Evolutionary conservation across 23 tunicate species (phyloP), one percentile per base, ranked within the genome.

Genomic region (Diplosoma virens): DNA sequence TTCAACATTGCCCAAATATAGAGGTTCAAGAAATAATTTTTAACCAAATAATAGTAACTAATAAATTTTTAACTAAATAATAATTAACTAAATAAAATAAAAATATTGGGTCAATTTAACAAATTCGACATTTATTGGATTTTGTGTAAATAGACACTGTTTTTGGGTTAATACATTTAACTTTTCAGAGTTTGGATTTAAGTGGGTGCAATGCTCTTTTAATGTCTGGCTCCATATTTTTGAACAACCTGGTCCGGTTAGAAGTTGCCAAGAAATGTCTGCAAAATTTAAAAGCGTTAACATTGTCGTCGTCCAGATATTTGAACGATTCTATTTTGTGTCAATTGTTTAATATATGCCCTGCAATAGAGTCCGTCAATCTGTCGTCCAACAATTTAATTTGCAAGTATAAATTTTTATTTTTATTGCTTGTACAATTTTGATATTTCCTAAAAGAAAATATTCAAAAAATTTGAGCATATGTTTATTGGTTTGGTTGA

Each of bases 141-240:
- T 11, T 11, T n/a, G n/a, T n/a, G n/a, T n/a, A n/a, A n/a, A n/a
- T n/a, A n/a, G n/a, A n/a, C n/a, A n/a, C n/a, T n/a, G n/a, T n/a
- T n/a, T n/a, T n/a, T n/a, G n/a, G n/a, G n/a, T n/a, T n/a, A n/a
- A n/a, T n/a, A n/a, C n/a, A n/a, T 1, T 0, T 54, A 0, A 67
- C 16, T 63, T 69, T 55, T 20, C 67, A 87, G 93, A 72, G 81
- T 32, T 77, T 87, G n/a, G 93, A 87, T 73, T 47, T 87, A 16
- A 73, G 70, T 35, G 85, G 86, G 1, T 87, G 93, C 82, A 87
- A 87, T 37, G 33, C 85, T 4, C 20, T 87, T 60, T 87, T 87
- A 47, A 81, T 80, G 86, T 37, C 81, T 11, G 93, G 82, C 18
- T 30, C 59, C 0, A 68, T 55, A 20, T 81, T 80, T 37, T 2